Evolutionary conservation across 2,888 invertebrate genomes (phyloP).

Genomic region (Minunthozetes semirufus): DNA sequence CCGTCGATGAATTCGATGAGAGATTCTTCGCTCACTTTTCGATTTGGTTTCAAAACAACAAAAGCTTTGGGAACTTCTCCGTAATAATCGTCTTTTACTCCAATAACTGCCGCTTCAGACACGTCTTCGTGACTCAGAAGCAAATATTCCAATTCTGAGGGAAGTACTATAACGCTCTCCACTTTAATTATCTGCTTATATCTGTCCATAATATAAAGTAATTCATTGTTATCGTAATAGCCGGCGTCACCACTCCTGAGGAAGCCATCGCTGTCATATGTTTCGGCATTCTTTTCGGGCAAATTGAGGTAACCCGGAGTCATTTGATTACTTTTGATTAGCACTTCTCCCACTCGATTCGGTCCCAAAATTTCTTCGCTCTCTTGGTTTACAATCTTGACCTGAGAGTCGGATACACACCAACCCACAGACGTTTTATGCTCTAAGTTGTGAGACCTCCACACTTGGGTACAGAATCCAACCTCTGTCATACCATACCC

Average conservation of each 20-base stretch:
- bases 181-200: slow-evolving; percentile 26
- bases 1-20: slow-evolving; percentile 10
- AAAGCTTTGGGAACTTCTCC: slow-evolving; percentile 30
- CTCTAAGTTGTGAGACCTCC: background rate
- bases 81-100: slow-evolving; percentile 56
- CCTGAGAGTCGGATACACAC: slow-evolving; percentile 16
- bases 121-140: slow-evolving; percentile 64
- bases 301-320: slow-evolving; percentile 18
- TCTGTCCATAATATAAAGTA: slow-evolving; percentile 17
- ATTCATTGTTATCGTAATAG: background rate
- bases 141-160: slow-evolving; percentile 76
- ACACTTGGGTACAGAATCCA: slow-evolving; percentile 13
- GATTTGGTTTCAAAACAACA: background rate
- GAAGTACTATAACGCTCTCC: slow-evolving; percentile 57
- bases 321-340: background rate
- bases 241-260: slow-evolving; percentile 17
- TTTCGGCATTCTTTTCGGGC: background rate
- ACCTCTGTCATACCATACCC: slow-evolving; percentile 25
- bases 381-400: slow-evolving; percentile 3
- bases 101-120: slow-evolving; percentile 73
- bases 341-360: slow-evolving; percentile 15
- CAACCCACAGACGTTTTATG: background rate
- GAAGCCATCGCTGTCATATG: slow-evolving; percentile 13
- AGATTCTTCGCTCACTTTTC: background rate
- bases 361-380: background rate